Percentiles rank a stretch among this genome's conserved stretches.
Evolutionary conservation across 2,113 vertebrate genomes (phyloP).

Genomic region (Lagenorhynchus albirostris): DNA sequence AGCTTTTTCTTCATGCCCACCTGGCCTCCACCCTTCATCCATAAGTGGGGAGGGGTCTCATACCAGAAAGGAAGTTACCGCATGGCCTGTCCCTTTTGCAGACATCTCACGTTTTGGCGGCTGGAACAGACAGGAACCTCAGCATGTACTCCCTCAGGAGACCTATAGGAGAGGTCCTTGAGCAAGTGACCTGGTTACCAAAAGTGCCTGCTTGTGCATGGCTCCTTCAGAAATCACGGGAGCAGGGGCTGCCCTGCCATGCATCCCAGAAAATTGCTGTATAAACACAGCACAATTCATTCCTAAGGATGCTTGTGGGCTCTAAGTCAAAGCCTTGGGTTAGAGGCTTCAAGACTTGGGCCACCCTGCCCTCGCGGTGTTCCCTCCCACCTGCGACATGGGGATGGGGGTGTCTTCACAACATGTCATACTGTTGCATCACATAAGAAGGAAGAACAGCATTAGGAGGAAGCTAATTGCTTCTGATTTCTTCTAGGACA

Average conservation of each 20-base stretch:
- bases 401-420: no score
- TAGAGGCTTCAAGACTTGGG: no score
- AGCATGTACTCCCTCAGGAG: accelerated
- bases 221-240: accelerated
- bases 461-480: no score
- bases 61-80: not conserved
- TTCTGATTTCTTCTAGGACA: not conserved
- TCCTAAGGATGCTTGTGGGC: not conserved
- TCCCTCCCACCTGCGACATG: not conserved
- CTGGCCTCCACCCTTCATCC: accelerated
- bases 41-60: not conserved
- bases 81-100: not conserved
- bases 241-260: accelerated
- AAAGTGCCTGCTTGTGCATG: accelerated
- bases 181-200: accelerated
- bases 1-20: no score
- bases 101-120: accelerated
- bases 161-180: not conserved
- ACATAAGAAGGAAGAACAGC: accelerated
- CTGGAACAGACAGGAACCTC: accelerated
- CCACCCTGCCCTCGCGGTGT: accelerated
- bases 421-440: accelerated
- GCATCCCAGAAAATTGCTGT: not conserved
- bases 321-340: not conserved
- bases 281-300: accelerated